phyloP scores from a whole-genome alignment of 2,888 invertebrate species.

The Alsophila aescularia region DNA sequence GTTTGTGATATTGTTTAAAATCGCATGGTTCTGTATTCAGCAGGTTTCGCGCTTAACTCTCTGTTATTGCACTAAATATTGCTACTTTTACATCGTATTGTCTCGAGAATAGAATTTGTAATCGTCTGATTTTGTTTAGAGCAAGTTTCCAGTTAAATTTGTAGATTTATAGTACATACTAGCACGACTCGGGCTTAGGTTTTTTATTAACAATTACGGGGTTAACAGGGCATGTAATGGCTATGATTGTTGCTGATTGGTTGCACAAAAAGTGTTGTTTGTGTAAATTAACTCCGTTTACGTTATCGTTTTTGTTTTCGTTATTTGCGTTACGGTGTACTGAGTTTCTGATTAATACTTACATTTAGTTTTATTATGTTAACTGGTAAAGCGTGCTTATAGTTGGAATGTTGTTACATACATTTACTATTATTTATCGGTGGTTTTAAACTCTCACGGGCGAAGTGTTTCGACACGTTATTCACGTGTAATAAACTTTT shows the following conservation, averaged over 20 bases:
- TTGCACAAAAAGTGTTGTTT: conserved; percentile 49
- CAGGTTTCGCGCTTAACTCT: neutral
- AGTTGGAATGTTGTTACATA: neutral
- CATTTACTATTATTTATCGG: no score
- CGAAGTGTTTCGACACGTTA: no score
- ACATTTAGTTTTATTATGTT: no score
- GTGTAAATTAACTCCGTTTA: conserved; percentile 25
- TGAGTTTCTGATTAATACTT: conserved; percentile 17
- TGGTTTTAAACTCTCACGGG: no score
- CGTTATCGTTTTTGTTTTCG: conserved; percentile 9
- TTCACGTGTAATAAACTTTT: no score
- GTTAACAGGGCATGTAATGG: conserved; percentile 71
- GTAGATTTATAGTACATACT: conserved; percentile 17
- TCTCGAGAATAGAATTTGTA: neutral
- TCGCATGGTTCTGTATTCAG: neutral
- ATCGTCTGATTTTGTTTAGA: neutral
- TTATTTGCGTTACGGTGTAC: conserved; percentile 20
- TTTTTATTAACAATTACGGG: conserved; percentile 68
- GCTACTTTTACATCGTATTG: neutral
- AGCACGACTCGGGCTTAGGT: conserved; percentile 22
- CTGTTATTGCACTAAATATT: neutral
- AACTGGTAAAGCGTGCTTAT: neutral
- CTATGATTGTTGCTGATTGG: conserved; percentile 60
- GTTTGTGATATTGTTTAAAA: neutral
- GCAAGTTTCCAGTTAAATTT: conserved; percentile 1